phyloP scores from a whole-genome alignment of 2,113 vertebrate genomes.

The Apistogramma diplotaenia region DNA sequence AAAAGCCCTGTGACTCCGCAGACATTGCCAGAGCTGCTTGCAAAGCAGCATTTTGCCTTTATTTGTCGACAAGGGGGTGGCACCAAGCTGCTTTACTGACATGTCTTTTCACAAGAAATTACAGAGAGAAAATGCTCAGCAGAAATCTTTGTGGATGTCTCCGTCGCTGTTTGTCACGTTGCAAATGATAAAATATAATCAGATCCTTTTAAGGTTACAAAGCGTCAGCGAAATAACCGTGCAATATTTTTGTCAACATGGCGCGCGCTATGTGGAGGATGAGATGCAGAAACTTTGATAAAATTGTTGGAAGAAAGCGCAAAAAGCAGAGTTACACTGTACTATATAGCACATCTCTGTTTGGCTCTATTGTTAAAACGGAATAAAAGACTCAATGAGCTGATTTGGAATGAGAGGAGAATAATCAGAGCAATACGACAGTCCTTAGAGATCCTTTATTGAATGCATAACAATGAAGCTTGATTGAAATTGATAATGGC shows the following conservation, averaged over 20 bases:
- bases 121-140: constrained; percentile 32
- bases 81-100: constrained; percentile 55
- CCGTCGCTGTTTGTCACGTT: constrained; percentile 29
- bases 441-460: constrained; percentile 72
- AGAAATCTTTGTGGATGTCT: constrained; percentile 24
- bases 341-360: constrained; percentile 12
- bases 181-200: constrained; percentile 24
- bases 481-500: constrained; percentile 79
- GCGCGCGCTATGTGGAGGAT: not conserved
- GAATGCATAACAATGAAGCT: constrained; percentile 76
- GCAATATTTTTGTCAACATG: not conserved
- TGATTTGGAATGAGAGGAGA: constrained; percentile 66
- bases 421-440: constrained; percentile 71
- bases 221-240: constrained; percentile 4
- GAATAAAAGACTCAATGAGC: constrained; percentile 63
- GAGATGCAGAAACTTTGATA: not conserved
- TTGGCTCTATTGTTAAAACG: constrained; percentile 46
- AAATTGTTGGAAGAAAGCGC: not conserved
- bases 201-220: constrained; percentile 12
- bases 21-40: constrained; percentile 41
- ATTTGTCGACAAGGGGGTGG: constrained; percentile 49
- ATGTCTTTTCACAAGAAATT: constrained; percentile 57
- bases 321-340: not conserved
- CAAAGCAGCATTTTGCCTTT: constrained; percentile 48
- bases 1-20: constrained; percentile 41